Conservation (phyloP, 2,888 invertebrate species). For the Cerastis leucographa region DNA sequence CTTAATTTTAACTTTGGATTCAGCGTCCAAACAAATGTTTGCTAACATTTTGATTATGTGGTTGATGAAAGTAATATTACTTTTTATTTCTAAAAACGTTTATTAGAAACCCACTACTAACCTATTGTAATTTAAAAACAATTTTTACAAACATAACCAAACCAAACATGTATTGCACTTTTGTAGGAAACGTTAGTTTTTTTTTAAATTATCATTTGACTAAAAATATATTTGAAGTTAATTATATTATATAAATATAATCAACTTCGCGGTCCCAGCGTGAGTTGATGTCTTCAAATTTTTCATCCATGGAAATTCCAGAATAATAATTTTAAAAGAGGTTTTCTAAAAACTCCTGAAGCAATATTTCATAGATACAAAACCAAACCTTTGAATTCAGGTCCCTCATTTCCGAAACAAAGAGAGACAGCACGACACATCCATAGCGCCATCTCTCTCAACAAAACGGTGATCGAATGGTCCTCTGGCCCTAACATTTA, state of each 20-base stretch:
- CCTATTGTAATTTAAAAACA: no score
- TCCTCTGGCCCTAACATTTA: constrained; percentile 20
- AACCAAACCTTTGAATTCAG: neutral
- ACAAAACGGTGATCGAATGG: constrained; percentile 25
- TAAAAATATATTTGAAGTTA: no score
- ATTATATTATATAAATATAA: no score
- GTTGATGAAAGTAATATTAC: constrained; percentile 12
- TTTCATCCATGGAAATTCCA: no score
- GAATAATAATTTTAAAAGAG: neutral
- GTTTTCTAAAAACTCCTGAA: neutral
- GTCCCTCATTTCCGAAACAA: neutral
- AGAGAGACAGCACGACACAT: neutral
- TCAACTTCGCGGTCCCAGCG: no score
- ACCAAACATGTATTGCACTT: no score
- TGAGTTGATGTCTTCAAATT: no score
- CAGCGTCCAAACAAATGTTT: constrained; percentile 5
- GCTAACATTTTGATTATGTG: constrained; percentile 7
- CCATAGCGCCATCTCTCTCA: constrained; percentile 19
- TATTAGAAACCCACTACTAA: neutral
- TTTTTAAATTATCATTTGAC: no score
- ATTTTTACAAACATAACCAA: no score
- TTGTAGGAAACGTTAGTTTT: no score
- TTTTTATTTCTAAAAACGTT: neutral
- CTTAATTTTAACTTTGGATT: constrained; percentile 26
- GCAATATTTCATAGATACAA: neutral